Evolutionary conservation across 2,797 vertebrate species (phyloP), one percentile per base, ranked within the genome.

Genomic region (Helarctos malayanus): DNA sequence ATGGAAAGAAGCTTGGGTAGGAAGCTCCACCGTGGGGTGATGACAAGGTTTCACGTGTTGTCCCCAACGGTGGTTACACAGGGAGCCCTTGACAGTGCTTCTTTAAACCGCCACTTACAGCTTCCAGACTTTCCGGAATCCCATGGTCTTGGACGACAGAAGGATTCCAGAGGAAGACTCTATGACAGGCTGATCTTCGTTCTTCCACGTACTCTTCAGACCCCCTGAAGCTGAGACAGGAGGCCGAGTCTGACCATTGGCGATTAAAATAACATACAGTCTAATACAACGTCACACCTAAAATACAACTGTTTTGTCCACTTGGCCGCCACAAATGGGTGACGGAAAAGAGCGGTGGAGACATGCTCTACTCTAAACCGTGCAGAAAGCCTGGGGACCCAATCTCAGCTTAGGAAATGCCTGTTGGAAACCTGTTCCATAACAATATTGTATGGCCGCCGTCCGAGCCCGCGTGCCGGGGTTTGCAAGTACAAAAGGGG

Each of bases 241-340:
- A 65, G 11, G 2, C 57, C 2, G 49, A 73, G 86, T 11, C 1
- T 35, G 54, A 19, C 29, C 63, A 29, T 23, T 25, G 25, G 13
- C 16, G 19, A n/a, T n/a, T 27, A 59, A 14, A 57, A 32, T 12
- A 35, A 75, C 47, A 7, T 27, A 9, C 0, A 2, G 75, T 2
- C 16, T n/a, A 16, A 47, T 18, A 35, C 85, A 61, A 54, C 11
- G 21, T 25, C 13, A 25, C 35, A 41, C 10, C 83, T 38, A 65
- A 27, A 68, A 57, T 13, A 19, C 13, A 1, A 56, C 38, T 27
- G 21, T 69, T 35, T 4, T 7, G 10, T 10, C 13, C 27, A 13
- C 3, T 0, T 41, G 27, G 21, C 16, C 1, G 11, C 1, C 13
- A 1, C 6, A 18, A 23, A 54, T 0, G 2, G 8, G 0, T 0